Base-by-base conservation (phyloP, 2,113 vertebrate species). In the Empidonax traillii region DNA sequence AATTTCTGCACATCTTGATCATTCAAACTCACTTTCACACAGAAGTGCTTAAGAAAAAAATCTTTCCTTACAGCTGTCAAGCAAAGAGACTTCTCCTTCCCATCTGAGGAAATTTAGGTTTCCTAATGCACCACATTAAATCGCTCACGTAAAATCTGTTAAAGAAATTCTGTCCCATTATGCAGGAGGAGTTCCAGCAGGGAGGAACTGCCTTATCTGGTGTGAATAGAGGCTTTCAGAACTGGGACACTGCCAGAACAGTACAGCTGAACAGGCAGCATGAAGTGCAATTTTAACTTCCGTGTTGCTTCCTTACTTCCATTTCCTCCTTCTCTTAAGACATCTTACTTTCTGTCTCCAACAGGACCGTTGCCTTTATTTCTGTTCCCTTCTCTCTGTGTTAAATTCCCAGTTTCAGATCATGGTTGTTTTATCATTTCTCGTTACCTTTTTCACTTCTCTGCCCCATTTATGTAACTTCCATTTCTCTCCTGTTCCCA, bases 151-250 rank as follows among this genome's bases (percentile, higher is more conserved):
- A 95, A 83, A 86, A 87, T 89, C 87, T 91, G 85, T 58, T 91
- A 63, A 83, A 78, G 72, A 96, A 84, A 83, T 94, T 44, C 63
- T 9, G 4, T 71, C 63, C 72, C 37, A 74, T 89, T 85, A 86
- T 43, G 67, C 82, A 95, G 67, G 72, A 73, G 14, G 55, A 91
- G 69, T 44, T 91, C 75, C 75, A 86, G 35, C 78, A 77, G 53
- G 77, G 58, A 79, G 47, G 68, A 95, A 86, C 87, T 88, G 72
- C 59, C 90, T 91, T 88, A 94, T 59, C 75, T 96, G 78, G 71
- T 94, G 55, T 77, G 85, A 93, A 67, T 19, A 62, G 33, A 87
- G 63, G 76, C 81, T 90, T 58, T 84, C 39, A 58, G 84, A 90
- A 47, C 75, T 71, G 83, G 76, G 83, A 17, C 21, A 2, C 13